These are phyloP conservation scores for Lordiphosa stackelbergi DNA, from an alignment of 1,140 invertebrate species.

Conservation along the genomic window DNA sequence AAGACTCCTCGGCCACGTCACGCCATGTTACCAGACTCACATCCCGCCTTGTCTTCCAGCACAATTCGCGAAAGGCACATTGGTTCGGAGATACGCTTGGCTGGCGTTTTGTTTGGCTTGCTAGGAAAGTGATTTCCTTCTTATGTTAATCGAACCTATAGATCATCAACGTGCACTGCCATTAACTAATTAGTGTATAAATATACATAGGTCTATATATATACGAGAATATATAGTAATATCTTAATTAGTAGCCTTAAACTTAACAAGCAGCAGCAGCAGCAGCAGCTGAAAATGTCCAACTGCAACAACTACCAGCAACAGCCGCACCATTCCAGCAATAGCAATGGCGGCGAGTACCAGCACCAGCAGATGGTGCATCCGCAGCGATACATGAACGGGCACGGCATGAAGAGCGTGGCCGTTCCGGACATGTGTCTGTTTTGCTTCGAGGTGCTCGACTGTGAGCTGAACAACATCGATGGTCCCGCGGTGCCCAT, in stretches of 20 bases:
- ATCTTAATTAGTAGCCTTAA: constrained; percentile 50
- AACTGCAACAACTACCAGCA: constrained; percentile 67
- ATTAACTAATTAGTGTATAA: constrained; percentile 38
- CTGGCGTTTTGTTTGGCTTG: constrained; percentile 50
- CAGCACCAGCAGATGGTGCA: constrained; percentile 63
- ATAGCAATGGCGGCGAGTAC: constrained; percentile 55
- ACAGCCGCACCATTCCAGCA: constrained; percentile 50
- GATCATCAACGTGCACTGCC: constrained; percentile 72
- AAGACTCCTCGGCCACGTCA: background rate
- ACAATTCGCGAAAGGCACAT: constrained; percentile 29
- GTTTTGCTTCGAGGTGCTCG: constrained; percentile 98
- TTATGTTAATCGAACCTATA: constrained; percentile 59
- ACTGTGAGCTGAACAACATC: constrained; percentile 93
- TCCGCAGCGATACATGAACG: constrained; percentile 54
- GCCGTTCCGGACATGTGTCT: constrained; percentile 97
- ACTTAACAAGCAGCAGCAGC: constrained; percentile 28
- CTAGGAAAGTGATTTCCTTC: constrained; percentile 50
- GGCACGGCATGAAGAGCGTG: constrained; percentile 79
- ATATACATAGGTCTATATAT: constrained; percentile 26
- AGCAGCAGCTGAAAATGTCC: constrained; percentile 48
- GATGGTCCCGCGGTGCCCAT: constrained; percentile 92
- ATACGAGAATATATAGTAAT: constrained; percentile 42
- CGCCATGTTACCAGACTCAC: too few species aligned
- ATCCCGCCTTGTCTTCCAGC: constrained; percentile 24
- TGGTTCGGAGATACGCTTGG: constrained; percentile 39